Base-by-base conservation (phyloP, 2,888 invertebrate species). In the Erpobdella octoculata region DNA sequence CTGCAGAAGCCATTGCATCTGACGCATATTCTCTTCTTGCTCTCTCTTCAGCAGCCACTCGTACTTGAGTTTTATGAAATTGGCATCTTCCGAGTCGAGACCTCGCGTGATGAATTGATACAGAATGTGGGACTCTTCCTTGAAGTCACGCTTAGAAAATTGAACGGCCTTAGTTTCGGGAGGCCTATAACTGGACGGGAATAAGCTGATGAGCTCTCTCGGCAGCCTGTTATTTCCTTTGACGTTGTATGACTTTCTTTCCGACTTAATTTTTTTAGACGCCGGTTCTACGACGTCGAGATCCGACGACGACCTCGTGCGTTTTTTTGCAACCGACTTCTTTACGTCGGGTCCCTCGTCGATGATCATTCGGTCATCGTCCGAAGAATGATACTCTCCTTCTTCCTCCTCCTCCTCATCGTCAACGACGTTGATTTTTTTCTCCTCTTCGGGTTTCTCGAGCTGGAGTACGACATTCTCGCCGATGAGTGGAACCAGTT, bases 121-220 rank as follows among this genome's bases (percentile, higher is more conserved):
- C 35, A 70, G 31, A 9, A 72, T 18, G 6, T 38, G 41, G 21
- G 65, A 21, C 35, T 72, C 62, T 8, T 38, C 65, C 37, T 61
- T 70, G 28, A 46, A 21, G 48, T 65, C 65, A 0, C 72, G 65
- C 25, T 41, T 28, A 21, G 15, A 9, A 41, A 53, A 72, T 59
- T 48, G 46, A 5, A 41, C 21, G 15, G 58, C 31, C 31, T 58
- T 69, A 4, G 58, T 1, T 4, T 38, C 62, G 9, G 46, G 61
- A 15, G 53, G 31, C 0, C 53, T 25, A 0, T 70, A 61, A 38
- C 35, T 62, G 1, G 46, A 38, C 58, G 70, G 70, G 4, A 72
- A 53, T 12, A 72, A 53, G 48, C 70, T 72, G 12, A 69, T 70
- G 21, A 72, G 58, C 66, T 72, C 72, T 53, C 72, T 6, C 33